These are phyloP conservation scores for Aphrophora alni DNA, from an alignment of 2,888 invertebrate genomes.

Conservation along the genomic window DNA sequence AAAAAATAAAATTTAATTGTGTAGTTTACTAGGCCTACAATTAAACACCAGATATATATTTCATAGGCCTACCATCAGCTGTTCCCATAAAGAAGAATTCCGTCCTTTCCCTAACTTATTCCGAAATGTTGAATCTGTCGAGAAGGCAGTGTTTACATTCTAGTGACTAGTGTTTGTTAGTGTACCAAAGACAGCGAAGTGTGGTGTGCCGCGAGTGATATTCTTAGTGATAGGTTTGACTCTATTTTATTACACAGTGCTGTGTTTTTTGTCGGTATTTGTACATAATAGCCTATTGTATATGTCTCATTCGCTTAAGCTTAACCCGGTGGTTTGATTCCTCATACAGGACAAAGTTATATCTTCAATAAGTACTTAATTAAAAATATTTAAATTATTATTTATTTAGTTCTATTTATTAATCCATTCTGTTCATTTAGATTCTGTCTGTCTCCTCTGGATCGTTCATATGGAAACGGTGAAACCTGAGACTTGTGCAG, in stretches of 20 bases:
- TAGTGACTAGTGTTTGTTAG: slow-evolving; percentile 9
- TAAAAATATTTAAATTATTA: slow-evolving; percentile 39
- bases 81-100: background rate
- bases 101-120: background rate
- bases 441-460: too few relatives aligned
- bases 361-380: slow-evolving; percentile 29
- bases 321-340: background rate
- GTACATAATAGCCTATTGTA: background rate
- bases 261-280: background rate
- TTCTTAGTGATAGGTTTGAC: background rate
- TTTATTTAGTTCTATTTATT: background rate
- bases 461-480: too few relatives aligned
- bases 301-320: background rate
- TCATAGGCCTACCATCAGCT: too few relatives aligned
- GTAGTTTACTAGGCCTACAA: too few relatives aligned
- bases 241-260: background rate
- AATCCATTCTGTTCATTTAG: too few relatives aligned
- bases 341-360: background rate
- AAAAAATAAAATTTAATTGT: too few relatives aligned
- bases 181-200: background rate
- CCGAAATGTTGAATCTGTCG: background rate
- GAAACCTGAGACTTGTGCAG: too few relatives aligned
- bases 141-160: background rate
- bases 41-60: background rate
- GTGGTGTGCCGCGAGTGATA: background rate